Percentiles rank a stretch among this genome's conserved stretches.
These are phyloP conservation scores for Tribolium freemani DNA, from an alignment of 2,888 invertebrate species.

Conservation along the genomic window DNA sequence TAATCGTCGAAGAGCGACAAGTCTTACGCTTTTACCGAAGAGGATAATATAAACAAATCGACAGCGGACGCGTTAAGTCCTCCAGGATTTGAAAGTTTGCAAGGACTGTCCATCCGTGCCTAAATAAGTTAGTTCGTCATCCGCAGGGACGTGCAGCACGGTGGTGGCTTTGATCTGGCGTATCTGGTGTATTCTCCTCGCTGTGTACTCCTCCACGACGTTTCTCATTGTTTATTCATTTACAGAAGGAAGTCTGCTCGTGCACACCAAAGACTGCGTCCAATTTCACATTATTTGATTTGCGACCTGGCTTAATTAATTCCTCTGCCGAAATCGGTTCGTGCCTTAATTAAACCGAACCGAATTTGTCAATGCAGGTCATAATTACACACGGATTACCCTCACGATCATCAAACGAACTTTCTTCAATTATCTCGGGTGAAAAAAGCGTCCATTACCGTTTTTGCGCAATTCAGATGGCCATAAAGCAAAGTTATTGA, in stretches of 20 bases:
- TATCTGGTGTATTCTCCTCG: constrained; percentile 16
- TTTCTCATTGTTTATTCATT: constrained; percentile 43
- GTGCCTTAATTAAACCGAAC: constrained; percentile 39
- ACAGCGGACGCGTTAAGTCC: constrained; percentile 50
- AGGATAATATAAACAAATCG: constrained; percentile 52
- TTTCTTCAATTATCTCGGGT: constrained; percentile 53
- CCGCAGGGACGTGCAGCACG: constrained; percentile 33
- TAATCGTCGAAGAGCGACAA: not conserved
- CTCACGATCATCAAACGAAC: constrained; percentile 17
- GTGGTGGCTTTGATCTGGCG: constrained; percentile 33
- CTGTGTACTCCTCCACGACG: constrained; percentile 10
- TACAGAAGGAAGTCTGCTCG: constrained; percentile 27
- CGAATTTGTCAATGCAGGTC: constrained; percentile 25
- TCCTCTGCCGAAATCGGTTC: constrained; percentile 29
- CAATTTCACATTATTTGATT: constrained; percentile 42
- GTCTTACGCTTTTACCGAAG: no score
- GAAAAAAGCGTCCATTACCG: constrained; percentile 47
- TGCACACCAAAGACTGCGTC: constrained; percentile 34
- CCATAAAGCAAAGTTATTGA: constrained; percentile 61
- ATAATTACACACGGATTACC: constrained; percentile 21
- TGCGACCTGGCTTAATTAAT: constrained; percentile 42
- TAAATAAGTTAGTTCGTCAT: constrained; percentile 53
- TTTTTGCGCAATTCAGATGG: constrained; percentile 48
- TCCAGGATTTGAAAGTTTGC: constrained; percentile 50
- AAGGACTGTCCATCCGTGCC: constrained; percentile 52